phyloP scores from a whole-genome alignment of 2,113 vertebrate species.

The Pterocles gutturalis region DNA sequence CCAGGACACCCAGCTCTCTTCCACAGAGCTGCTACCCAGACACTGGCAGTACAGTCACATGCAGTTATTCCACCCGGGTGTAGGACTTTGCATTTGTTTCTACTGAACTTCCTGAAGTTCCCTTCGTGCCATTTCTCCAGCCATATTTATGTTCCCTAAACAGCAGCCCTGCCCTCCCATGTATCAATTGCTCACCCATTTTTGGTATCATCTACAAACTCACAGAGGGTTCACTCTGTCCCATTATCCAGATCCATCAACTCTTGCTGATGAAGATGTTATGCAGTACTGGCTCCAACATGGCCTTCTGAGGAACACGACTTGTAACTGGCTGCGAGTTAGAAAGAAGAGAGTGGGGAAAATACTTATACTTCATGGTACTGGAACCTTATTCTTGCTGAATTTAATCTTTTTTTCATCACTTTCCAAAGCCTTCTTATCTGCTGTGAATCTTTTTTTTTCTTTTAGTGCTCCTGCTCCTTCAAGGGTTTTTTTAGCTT shows the following conservation, averaged over 20 bases:
- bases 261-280: background rate
- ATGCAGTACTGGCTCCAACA: background rate
- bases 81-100: background rate
- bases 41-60: rapidly evolving
- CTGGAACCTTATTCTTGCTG: background rate
- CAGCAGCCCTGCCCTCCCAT: background rate
- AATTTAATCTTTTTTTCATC: background rate
- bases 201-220: background rate
- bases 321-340: background rate
- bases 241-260: background rate
- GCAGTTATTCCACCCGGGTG: rapidly evolving
- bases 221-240: background rate
- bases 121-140: background rate
- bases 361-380: background rate
- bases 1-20: background rate
- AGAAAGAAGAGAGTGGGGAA: background rate
- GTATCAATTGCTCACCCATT: rapidly evolving
- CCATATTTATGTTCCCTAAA: background rate
- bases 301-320: background rate
- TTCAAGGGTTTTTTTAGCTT: background rate
- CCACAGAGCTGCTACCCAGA: background rate
- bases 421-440: background rate
- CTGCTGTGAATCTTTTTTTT: background rate
- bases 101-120: background rate
- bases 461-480: background rate